Conservation (phyloP, 2,113 vertebrate species). For the Microtus montanus region DNA sequence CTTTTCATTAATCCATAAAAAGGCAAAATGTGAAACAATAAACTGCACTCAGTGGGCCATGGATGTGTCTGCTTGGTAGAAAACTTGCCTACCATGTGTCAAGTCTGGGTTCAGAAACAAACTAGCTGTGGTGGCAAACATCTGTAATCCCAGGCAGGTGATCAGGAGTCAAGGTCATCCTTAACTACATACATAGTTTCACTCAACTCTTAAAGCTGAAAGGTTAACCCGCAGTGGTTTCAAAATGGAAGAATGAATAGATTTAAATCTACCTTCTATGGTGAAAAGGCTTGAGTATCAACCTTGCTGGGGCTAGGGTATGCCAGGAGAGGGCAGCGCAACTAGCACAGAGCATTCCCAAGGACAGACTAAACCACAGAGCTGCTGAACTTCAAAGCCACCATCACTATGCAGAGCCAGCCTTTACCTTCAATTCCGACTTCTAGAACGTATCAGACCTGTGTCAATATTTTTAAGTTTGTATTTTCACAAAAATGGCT, state of each 20-base stretch:
- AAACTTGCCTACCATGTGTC: no score
- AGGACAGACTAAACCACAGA: not conserved
- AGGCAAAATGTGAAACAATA: not conserved
- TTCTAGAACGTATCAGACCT: constrained; percentile 1
- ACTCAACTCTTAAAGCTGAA: not conserved
- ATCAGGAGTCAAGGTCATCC: not conserved
- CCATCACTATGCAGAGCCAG: not conserved
- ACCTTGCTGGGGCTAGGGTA: not conserved
- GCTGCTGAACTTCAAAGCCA: not conserved
- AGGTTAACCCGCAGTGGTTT: not conserved
- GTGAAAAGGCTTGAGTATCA: not conserved
- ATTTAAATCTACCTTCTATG: not conserved
- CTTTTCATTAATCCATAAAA: constrained; percentile 19
- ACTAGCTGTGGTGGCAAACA: not conserved
- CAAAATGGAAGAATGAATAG: not conserved
- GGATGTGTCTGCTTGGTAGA: not conserved
- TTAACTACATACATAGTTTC: not conserved
- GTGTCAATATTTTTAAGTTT: not conserved
- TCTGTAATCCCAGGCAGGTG: not conserved
- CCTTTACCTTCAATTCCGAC: not conserved
- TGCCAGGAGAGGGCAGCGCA: not conserved
- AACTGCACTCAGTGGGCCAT: not conserved
- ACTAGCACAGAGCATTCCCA: not conserved
- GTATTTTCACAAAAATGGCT: not conserved
- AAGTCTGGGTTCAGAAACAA: not conserved